Base-by-base conservation (phyloP, 2,113 vertebrate genomes). In the Miniopterus natalensis region DNA sequence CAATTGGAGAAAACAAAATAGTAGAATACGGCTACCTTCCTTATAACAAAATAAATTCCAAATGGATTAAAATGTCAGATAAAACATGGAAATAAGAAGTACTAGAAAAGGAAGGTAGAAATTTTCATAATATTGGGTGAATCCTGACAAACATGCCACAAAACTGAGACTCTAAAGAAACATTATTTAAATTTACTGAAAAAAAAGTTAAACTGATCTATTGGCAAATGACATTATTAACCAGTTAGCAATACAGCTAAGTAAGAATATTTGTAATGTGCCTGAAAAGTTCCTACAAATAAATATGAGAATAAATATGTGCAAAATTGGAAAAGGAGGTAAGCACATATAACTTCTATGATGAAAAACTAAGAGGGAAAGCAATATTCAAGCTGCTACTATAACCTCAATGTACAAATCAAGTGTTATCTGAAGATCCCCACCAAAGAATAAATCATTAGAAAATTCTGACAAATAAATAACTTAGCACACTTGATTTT, bases 41-140 rank as follows among this genome's bases (percentile, higher is more conserved):
- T 86, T 66, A 49, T 88, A 84, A 80, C 42, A 61, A 96, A 84
- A 84, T 51, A 91, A 91, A 79, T 65, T 77, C 40, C 17, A 92
- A 74, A 27, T 84, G 2, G n/a, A 84, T 80, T 80, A 53, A 95
- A 71, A 17, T 65, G 71, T 51, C 75, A 29, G 81, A 70, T 80
- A 66, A 90, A 81, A 78, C 21, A 65, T 13, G 42, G 40, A 84
- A 68, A 73, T 66, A 51, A 47, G 51, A 91, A 49, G 40, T 27
- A 79, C 42, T 23, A 91, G 25, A 40, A 79, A 90, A 93, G 81
- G 53, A 18, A 77, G 36, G 47, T 80, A 89, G 31, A 10, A 68
- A 47, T 90, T 84, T 93, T 84, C 27, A 88, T 84, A 66, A 27
- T 68, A 57, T 90, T 90, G 90, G 42, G 15, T 74, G 92, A 81